Conservation (phyloP, 2,113 vertebrate species). For the Vanacampus margaritifer region DNA sequence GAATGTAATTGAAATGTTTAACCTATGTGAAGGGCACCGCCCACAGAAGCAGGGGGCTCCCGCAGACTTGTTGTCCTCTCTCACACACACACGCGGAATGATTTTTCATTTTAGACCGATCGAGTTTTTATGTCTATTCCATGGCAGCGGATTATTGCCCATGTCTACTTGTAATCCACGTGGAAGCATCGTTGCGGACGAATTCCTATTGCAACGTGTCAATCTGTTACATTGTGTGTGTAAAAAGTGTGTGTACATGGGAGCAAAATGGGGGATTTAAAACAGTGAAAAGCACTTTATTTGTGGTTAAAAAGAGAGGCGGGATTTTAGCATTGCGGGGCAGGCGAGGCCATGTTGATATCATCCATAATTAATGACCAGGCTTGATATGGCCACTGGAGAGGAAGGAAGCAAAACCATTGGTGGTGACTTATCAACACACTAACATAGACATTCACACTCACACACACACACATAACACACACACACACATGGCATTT, state of each 20-base stretch:
- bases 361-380: slow-evolving; percentile 62
- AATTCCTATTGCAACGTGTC: slow-evolving; percentile 27
- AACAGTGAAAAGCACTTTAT: slow-evolving; percentile 66
- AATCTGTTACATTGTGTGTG: slow-evolving; percentile 13
- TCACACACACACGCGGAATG: slow-evolving; percentile 10
- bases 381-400: slow-evolving; percentile 20
- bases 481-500: slow-evolving; percentile 6
- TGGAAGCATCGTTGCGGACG: slow-evolving; percentile 42
- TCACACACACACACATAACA: slow-evolving; percentile 17
- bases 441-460: slow-evolving; percentile 10
- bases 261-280: slow-evolving; percentile 25
- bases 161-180: slow-evolving; percentile 44
- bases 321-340: slow-evolving; percentile 40
- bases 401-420: slow-evolving; percentile 39
- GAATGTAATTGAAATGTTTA: not conserved
- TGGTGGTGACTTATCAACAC: slow-evolving; percentile 40
- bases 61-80: not conserved
- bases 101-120: slow-evolving; percentile 34
- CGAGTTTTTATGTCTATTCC: slow-evolving; percentile 53
- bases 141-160: slow-evolving; percentile 34
- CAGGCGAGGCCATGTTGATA: slow-evolving; percentile 41
- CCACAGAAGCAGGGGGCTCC: not conserved
- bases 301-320: slow-evolving; percentile 42
- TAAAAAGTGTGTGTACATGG: slow-evolving; percentile 10
- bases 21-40: not conserved